Evolutionary conservation across 2,113 vertebrate genomes (phyloP).

Genomic region (Xenopus laevis): DNA sequence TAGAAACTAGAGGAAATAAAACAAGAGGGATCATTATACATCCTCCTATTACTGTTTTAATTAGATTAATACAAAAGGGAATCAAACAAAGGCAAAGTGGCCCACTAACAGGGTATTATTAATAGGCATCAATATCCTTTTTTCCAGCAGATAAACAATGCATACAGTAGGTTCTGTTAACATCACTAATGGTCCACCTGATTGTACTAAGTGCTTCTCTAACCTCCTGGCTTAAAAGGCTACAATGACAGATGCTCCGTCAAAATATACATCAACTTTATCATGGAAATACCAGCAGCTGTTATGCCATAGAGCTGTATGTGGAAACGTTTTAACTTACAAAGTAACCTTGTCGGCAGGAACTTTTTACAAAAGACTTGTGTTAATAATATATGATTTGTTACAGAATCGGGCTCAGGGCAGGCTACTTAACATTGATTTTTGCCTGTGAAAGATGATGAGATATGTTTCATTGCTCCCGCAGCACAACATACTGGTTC

Average conservation of each 20-base stretch:
- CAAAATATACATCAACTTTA: slow-evolving; percentile 56
- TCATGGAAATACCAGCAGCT: slow-evolving; percentile 53
- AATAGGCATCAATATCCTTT: no score
- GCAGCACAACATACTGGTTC: slow-evolving; percentile 42
- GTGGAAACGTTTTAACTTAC: slow-evolving; percentile 74
- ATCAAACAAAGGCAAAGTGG: no score
- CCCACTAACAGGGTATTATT: no score
- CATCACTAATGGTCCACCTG: slow-evolving; percentile 39
- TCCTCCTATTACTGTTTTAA: no score
- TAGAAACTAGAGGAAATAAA: no score
- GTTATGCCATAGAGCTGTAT: slow-evolving; percentile 47
- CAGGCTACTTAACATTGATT: slow-evolving; percentile 71
- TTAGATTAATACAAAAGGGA: no score
- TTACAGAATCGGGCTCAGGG: slow-evolving; percentile 67
- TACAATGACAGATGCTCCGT: slow-evolving; percentile 63
- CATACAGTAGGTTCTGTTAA: no score
- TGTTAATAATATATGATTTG: slow-evolving; percentile 81
- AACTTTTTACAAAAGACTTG: slow-evolving; percentile 75
- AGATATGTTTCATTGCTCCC: slow-evolving; percentile 51
- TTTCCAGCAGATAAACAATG: no score
- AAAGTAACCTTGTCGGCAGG: slow-evolving; percentile 83
- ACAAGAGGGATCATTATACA: no score
- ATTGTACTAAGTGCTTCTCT: slow-evolving; percentile 49
- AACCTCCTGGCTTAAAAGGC: slow-evolving; percentile 53
- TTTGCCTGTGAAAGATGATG: slow-evolving; percentile 55